Evolutionary conservation across 1,140 invertebrate genomes (phyloP).

Genomic region (Venturia canescens): DNA sequence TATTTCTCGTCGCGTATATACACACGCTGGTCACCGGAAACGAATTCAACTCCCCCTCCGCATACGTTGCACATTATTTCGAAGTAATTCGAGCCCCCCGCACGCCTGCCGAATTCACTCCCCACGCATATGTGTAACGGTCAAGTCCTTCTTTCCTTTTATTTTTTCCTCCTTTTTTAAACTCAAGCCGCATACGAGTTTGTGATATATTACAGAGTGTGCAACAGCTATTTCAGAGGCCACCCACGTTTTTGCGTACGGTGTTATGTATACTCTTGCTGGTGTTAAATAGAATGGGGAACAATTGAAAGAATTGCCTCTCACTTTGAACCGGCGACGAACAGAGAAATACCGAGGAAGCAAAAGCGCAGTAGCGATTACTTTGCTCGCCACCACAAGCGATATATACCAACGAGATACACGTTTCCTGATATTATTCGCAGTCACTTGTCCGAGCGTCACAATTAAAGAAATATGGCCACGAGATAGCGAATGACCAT

Average conservation of each 20-base stretch:
- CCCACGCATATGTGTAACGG: constrained; percentile 11
- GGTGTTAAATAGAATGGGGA: constrained; percentile 40
- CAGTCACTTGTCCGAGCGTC: not conserved
- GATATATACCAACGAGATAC: not conserved
- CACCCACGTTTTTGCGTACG: constrained; percentile 30
- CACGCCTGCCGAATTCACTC: constrained; percentile 28
- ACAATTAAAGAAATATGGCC: constrained; percentile 21
- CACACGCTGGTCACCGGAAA: constrained; percentile 1
- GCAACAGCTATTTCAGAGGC: constrained; percentile 35
- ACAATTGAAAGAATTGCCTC: constrained; percentile 42
- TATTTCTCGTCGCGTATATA: constrained; percentile 12
- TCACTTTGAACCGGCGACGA: constrained; percentile 16
- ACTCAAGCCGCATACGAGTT: constrained; percentile 14
- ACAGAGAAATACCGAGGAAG: not conserved
- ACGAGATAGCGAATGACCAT: not conserved
- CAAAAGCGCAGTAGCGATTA: not conserved
- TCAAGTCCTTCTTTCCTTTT: not conserved
- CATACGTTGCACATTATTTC: not conserved
- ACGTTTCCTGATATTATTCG: constrained; percentile 31
- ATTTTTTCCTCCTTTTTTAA: too few species aligned
- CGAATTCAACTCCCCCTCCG: constrained; percentile 10
- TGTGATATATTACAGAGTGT: constrained; percentile 27
- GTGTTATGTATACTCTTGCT: not conserved
- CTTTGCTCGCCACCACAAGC: not conserved
- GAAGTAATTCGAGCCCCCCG: constrained; percentile 25